Conservation (phyloP, 2,113 vertebrate species). For the Siniperca chuatsi region DNA sequence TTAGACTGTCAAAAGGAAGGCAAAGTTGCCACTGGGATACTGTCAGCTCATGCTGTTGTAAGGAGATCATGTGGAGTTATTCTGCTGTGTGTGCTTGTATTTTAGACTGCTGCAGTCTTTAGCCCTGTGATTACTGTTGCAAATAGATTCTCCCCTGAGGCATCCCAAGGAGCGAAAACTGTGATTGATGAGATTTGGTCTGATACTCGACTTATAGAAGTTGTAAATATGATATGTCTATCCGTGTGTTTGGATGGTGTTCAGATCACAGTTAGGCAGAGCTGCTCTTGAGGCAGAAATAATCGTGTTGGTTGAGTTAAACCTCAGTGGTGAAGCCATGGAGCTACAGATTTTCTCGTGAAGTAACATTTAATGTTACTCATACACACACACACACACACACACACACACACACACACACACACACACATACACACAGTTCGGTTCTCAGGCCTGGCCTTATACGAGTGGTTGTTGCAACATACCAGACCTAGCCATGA, state of each 20-base stretch:
- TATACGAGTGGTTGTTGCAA: background rate
- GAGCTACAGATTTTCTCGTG: background rate
- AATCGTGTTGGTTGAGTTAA: background rate
- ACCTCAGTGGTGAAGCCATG: background rate
- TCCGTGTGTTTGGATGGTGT: background rate
- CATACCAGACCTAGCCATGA: conserved; percentile 18
- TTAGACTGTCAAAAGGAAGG: conserved; percentile 30
- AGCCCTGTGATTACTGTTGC: conserved; percentile 49
- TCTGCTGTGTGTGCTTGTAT: conserved; percentile 45
- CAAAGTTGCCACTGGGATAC: conserved; percentile 49
- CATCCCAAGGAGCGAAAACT: conserved; percentile 21
- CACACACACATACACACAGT: background rate
- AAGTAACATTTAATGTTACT: background rate
- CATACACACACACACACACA: background rate
- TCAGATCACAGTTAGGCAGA: conserved; percentile 15
- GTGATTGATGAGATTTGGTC: conserved; percentile 45
- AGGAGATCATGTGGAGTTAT: conserved; percentile 38
- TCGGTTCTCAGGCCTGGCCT: background rate
- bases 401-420: background rate
- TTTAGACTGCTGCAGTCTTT: conserved; percentile 38
- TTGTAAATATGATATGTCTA: conserved; percentile 34
- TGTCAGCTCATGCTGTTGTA: conserved; percentile 53
- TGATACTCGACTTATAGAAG: background rate
- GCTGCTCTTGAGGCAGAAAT: background rate
- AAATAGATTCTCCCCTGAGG: conserved; percentile 43